Evolutionary conservation across 2,888 invertebrate genomes (phyloP), one percentile per base, ranked within the genome.

Genomic region (Pyrgus malvae): DNA sequence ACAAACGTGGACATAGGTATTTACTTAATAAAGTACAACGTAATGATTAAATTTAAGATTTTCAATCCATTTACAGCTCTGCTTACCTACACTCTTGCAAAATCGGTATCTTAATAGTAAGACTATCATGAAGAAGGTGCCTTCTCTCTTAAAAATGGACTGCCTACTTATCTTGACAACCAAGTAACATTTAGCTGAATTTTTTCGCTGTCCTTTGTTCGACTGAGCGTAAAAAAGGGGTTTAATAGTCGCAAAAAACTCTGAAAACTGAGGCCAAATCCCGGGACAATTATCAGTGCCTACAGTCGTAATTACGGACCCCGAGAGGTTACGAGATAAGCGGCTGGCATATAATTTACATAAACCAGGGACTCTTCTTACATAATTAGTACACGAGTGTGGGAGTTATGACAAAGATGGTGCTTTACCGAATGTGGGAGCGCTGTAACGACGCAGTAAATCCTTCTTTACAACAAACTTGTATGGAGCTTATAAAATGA

Each of bases 271-370:
- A 63, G 66, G 59, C 65, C 62, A 69, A 72, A 74, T 74, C 73
- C 74, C 71, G 55, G 65, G 74, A 72, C 74, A 73, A 81, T 81
- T 80, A 80, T 76, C 71, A 70, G 65, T 73, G 70, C 74, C 21
- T 78, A 73, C 74, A 70, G 68, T 57, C 68, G 67, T 76, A 78
- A 80, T 82, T 78, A 77, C 74, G 67, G 64, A 64, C 57, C 66
- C 67, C 69, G 65, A 25, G 51, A 44, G 51, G 46, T 25, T 46
- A 51, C 50, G 51, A 42, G 51, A 51, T 44, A 51, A 51, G 51
- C 35, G 51, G 27, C 51, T 51, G 19, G 33, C 37, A 19, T 37
- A 51, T 51, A 51, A 44, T 51, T 44, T 44, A 51, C 51, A 51
- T 51, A 51, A 51, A 37, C 51, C 44, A 25, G 27, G 37, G 25